Base-by-base conservation (phyloP, 2,888 invertebrate genomes). In the Caenorhabditis panamensis region DNA sequence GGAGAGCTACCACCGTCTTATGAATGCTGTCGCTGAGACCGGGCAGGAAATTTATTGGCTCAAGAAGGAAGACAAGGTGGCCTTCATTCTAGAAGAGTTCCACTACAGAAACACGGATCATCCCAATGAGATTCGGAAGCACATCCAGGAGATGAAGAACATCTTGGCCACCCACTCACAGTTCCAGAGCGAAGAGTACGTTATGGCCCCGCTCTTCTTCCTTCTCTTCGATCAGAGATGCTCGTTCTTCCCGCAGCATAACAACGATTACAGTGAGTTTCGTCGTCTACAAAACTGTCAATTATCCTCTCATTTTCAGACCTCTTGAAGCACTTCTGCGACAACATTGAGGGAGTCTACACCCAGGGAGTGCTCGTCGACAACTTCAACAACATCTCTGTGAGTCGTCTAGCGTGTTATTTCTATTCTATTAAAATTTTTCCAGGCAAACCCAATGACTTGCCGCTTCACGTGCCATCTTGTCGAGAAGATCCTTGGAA, bases 401-500 rank as follows among this genome's bases (percentile, higher is more conserved):
- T 51, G 24, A 22, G 24, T 11, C 22, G 1, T 2, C 11, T 11
- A 9, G 1, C 5, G 9, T 4, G 9, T 31, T 31, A 9, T 9
- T 4, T 6, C 31, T 31, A 31, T 31, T 31, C 31, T 4, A 6
- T 6, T 31, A 4, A 6, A 31, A 6, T 31, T 4, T 20, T 51
- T 51, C 11, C 24, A 51, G 51, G 11, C 26, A 1, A 28, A 54
- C 4, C 2, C n/a, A 1, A 28, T 1, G 1, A 54, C 28, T 1
- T 76, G 75, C 54, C 41, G 13, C 16, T 22, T 68, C 44, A 68
- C 79, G 3, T 61, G 67, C 22, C 58, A 75, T 2, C 36, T 82
- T 2, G 78, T 72, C 28, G 41, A 76, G 31, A 82, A 82, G 36
- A 54, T 82, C 1, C 56, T 79, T 20, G 82, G 67, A 8, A 82